Evolutionary conservation across 2,888 invertebrate genomes (phyloP), one percentile per base, ranked within the genome.

Genomic region (Anoplius nigerrimus): DNA sequence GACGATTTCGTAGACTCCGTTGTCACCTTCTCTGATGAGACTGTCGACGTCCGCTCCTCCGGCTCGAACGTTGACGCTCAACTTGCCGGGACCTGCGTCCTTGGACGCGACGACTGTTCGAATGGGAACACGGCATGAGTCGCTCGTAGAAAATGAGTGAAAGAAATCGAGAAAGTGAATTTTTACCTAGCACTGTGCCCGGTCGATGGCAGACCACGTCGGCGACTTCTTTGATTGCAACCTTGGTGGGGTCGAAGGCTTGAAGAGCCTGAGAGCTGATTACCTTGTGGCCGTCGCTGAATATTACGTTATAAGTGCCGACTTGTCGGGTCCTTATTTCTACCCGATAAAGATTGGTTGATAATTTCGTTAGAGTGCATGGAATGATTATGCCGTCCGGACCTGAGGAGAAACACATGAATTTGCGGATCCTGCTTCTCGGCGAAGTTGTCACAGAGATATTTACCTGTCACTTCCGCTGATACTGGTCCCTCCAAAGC

Each of bases 31-130:
- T 20, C 95, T 91, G 72, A 97, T 93, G 71, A 95, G 92, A 86
- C 96, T 95, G 22, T 96, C 95, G 3, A 97, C 95, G 73, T 94
- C 93, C 34, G 92, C 92, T 2, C 95, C 94, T 24, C 95, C 96
- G 78, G 96, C 95, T 70, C 94, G 93, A 21, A 98, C 95, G 53
- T 93, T 90, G 0, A 96, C 95, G 0, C 94, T 93, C 6, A 98
- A 89, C 18, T 94, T 94, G 2, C 97, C 97, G 62, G 95, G 93
- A 0, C 98, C 98, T 2, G 96, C 97, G 79, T 93, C 93, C 61
- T 87, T 88, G 24, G 92, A 91, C 2, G 94, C 92, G 77, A 94
- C 93, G 55, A 96, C 95, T 91, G 34, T 24, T 24, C 6, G 3
- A 66, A n/a, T 52, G 1, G 22, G 60, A 51, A 54, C 22, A 16